Conservation (phyloP, 2,888 invertebrate genomes). For the Macrophya annulata region DNA sequence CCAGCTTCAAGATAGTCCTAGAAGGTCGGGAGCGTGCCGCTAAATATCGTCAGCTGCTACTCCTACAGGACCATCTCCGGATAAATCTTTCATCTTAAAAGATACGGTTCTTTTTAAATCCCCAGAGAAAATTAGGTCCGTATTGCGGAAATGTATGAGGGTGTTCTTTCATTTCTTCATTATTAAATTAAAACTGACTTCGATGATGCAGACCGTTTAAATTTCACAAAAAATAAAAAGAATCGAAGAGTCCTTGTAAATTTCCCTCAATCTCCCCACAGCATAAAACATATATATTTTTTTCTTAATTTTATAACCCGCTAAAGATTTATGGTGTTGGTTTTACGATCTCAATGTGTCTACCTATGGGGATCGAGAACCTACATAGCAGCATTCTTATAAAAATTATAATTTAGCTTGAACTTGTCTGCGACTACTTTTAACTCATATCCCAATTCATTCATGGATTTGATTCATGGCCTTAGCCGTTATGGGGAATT, state of each 20-base stretch:
- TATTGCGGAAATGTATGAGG: no score
- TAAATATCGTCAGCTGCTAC: slow-evolving; percentile 65
- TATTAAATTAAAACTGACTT: no score
- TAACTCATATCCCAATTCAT: slow-evolving; percentile 36
- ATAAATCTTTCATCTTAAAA: not conserved
- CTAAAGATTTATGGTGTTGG: slow-evolving; percentile 73
- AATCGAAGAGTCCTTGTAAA: not conserved
- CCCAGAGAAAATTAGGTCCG: no score
- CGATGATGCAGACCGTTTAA: no score
- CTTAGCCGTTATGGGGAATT: not conserved
- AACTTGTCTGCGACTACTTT: slow-evolving; percentile 46
- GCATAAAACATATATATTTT: slow-evolving; percentile 10
- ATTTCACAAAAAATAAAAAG: not conserved
- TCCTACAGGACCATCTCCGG: not conserved
- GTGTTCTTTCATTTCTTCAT: no score
- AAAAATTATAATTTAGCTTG: slow-evolving; percentile 49
- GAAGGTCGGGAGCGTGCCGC: slow-evolving; percentile 69
- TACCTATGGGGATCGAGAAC: not conserved
- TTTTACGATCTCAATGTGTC: slow-evolving; percentile 73
- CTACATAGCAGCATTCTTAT: not conserved
- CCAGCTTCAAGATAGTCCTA: slow-evolving; percentile 55
- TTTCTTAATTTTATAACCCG: slow-evolving; percentile 63
- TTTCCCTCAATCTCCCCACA: not conserved
- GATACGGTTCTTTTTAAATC: slow-evolving; percentile 40
- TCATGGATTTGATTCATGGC: slow-evolving; percentile 25